Percentiles rank a stretch among this genome's conserved stretches.
Conservation (phyloP, 2,113 vertebrate species). For the Ammodytes dubius region DNA sequence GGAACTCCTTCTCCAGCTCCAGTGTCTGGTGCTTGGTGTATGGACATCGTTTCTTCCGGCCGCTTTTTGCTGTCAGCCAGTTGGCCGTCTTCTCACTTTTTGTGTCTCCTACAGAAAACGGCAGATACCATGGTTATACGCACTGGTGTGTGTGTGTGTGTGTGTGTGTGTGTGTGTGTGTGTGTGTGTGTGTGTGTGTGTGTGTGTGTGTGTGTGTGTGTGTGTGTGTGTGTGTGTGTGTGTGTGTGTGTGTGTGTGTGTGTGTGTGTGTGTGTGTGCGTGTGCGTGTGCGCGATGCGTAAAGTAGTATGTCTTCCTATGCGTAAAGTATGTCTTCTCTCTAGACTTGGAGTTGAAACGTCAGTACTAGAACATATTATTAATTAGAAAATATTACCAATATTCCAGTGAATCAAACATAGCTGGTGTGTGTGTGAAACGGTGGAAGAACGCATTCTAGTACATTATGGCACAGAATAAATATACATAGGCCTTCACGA, state of each 20-base stretch:
- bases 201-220: conserved; percentile 3
- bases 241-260: conserved; percentile 19
- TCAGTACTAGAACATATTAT: not conserved
- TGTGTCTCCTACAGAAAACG: conserved; percentile 88
- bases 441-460: not conserved
- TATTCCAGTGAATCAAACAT: not conserved
- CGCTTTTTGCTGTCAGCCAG: conserved; percentile 98
- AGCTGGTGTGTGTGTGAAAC: not conserved
- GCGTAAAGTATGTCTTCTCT: conserved; percentile 36
- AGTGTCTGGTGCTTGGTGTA: conserved; percentile 99
- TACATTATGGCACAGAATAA: not conserved
- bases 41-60: conserved; percentile 98
- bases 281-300: conserved; percentile 16
- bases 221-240: not conserved
- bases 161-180: conserved; percentile 18
- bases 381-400: not conserved
- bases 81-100: conserved; percentile 93
- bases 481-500: not conserved
- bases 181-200: not conserved
- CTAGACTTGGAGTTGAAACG: conserved; percentile 4
- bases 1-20: conserved; percentile 99
- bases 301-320: not conserved
- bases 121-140: conserved; percentile 52
- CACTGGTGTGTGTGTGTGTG: conserved; percentile 30
- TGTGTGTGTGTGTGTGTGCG: conserved; percentile 25